Percentiles rank a stretch among this genome's conserved stretches.
Evolutionary conservation across 2,797 vertebrate genomes (phyloP).

Genomic region (Chaunax sp.): DNA sequence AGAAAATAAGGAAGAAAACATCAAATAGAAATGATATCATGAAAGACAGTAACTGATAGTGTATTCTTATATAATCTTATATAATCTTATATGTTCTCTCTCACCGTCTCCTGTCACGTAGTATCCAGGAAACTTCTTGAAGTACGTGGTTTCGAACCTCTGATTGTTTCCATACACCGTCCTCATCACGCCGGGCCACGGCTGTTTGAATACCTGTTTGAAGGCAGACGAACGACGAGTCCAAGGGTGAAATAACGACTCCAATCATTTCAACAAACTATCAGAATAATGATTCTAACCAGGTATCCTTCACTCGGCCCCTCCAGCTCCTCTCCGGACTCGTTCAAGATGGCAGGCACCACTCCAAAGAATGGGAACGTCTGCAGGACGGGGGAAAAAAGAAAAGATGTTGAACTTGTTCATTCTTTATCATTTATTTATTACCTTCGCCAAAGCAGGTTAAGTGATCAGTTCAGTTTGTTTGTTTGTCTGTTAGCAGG

Average conservation of each 20-base stretch:
- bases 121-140: slow-evolving; percentile 97
- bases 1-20: not conserved
- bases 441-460: too few relatives aligned
- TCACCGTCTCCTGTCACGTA: slow-evolving; percentile 97
- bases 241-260: not conserved
- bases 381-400: slow-evolving; percentile 66
- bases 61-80: too few relatives aligned
- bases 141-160: slow-evolving; percentile 93
- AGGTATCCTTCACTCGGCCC: slow-evolving; percentile 95
- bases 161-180: slow-evolving; percentile 90
- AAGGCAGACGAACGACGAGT: not conserved
- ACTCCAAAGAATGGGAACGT: slow-evolving; percentile 97
- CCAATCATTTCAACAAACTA: too few relatives aligned
- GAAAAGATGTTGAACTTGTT: too few relatives aligned
- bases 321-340: slow-evolving; percentile 95
- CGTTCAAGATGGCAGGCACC: slow-evolving; percentile 93
- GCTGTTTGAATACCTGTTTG: slow-evolving; percentile 95
- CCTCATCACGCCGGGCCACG: slow-evolving; percentile 97
- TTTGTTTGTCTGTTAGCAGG: too few relatives aligned
- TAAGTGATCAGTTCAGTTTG: too few relatives aligned
- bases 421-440: too few relatives aligned
- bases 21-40: too few relatives aligned
- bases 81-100: too few relatives aligned
- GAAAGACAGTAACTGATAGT: too few relatives aligned
- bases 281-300: slow-evolving; percentile 76